Conservation (phyloP, 2,113 vertebrate species). For the Rynchops niger region DNA sequence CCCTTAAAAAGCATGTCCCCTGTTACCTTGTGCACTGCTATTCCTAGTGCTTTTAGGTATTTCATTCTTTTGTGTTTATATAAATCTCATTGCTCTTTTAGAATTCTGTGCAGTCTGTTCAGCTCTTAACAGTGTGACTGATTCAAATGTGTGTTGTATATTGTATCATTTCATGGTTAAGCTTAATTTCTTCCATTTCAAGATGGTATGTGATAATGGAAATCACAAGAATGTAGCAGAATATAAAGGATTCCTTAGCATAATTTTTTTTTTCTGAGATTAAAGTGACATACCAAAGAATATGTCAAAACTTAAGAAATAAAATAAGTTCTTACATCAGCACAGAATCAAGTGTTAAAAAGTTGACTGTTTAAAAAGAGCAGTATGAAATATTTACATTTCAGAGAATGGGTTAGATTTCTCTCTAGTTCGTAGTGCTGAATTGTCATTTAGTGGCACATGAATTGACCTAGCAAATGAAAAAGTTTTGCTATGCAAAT, state of each 20-base stretch:
- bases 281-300: not conserved
- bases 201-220: not conserved
- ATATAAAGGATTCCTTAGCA: not conserved
- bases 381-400: not conserved
- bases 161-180: not conserved
- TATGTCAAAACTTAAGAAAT: not conserved
- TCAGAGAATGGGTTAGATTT: not conserved
- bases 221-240: not conserved
- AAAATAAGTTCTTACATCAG: not conserved
- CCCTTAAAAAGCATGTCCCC: not conserved
- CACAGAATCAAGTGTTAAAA: not conserved
- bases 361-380: not conserved
- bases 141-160: not conserved
- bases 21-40: not conserved
- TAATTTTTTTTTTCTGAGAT: not conserved
- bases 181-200: not conserved
- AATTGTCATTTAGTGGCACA: not conserved
- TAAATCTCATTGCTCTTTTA: not conserved
- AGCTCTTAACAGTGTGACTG: not conserved
- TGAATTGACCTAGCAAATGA: not conserved
- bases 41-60: not conserved
- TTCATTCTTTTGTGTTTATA: not conserved
- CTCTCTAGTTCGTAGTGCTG: not conserved
- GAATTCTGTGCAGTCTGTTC: fast-evolving
- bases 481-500: not conserved